phyloP scores from a whole-genome alignment of 2,797 vertebrate species.

The Malacoraja senta region DNA sequence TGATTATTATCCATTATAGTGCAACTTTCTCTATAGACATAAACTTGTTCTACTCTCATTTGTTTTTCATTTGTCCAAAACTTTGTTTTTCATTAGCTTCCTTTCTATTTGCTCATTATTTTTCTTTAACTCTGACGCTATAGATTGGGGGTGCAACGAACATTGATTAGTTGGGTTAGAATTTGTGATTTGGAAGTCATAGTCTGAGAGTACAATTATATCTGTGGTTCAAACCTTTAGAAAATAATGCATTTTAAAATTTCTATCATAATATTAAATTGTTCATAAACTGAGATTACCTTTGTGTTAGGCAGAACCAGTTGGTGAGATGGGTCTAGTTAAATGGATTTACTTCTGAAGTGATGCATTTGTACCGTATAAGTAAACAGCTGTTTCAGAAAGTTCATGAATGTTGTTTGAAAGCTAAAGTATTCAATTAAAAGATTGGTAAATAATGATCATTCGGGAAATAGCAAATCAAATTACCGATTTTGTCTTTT shows the following conservation, averaged over 20 bases:
- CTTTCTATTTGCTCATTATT: slow-evolving; percentile 26
- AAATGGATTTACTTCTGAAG: not conserved
- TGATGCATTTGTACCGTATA: not conserved
- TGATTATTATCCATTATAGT: slow-evolving; percentile 59
- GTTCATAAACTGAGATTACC: not conserved
- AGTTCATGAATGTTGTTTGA: not conserved
- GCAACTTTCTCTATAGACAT: slow-evolving; percentile 45
- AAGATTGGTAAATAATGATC: not conserved
- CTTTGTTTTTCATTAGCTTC: slow-evolving; percentile 19
- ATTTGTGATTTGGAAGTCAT: not conserved
- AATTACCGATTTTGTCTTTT: not conserved
- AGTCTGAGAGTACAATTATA: not conserved
- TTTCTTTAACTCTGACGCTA: not conserved
- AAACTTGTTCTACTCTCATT: not conserved
- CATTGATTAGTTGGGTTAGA: slow-evolving; percentile 45
- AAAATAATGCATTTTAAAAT: not conserved
- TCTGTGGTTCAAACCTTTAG: not conserved
- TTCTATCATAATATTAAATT: not conserved
- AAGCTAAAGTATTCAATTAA: not conserved
- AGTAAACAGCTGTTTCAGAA: not conserved
- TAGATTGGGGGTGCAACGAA: slow-evolving; percentile 54
- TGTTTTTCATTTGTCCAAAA: not conserved
- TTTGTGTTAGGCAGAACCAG: not conserved
- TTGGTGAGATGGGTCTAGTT: not conserved
- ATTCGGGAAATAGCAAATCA: not conserved